A percentile compares a stretch with the other conserved stretches of the same genome.
These are phyloP conservation scores for Cacoxenus indagator DNA, from an alignment of 2,888 invertebrate genomes.

Conservation along the genomic window DNA sequence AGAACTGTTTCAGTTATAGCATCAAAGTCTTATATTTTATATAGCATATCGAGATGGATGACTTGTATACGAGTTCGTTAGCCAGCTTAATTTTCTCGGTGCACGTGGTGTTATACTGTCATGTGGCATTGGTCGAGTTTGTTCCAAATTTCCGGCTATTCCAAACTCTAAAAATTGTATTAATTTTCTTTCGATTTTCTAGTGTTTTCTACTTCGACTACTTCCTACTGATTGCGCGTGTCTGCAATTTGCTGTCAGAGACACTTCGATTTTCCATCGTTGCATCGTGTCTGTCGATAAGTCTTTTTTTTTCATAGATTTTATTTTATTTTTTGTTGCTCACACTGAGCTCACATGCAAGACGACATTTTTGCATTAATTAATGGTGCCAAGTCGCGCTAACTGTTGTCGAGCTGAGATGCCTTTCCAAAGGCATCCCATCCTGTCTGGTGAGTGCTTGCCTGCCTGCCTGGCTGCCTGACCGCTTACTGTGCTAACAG, in stretches of 20 bases:
- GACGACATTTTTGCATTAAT: constrained; percentile 21
- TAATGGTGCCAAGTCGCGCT: background rate
- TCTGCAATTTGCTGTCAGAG: constrained; percentile 11
- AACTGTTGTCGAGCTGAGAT: background rate
- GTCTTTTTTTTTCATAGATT: background rate
- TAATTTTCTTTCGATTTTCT: background rate
- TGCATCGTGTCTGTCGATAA: background rate
- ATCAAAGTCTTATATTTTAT: too few relatives aligned
- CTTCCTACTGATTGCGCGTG: background rate
- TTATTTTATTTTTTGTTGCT: background rate
- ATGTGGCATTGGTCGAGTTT: constrained; percentile 58
- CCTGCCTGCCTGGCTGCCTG: background rate
- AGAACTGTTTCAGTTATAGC: too few relatives aligned
- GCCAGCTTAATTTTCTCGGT: constrained; percentile 49
- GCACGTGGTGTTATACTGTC: constrained; percentile 78
- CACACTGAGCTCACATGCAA: background rate
- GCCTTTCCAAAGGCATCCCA: background rate
- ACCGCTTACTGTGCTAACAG: background rate
- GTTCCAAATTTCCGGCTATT: constrained; percentile 78
- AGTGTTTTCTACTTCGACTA: background rate
- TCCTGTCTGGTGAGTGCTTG: background rate
- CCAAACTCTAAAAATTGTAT: too few relatives aligned
- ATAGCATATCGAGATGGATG: constrained; percentile 51
- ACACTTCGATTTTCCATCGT: background rate
- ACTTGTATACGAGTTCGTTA: constrained; percentile 62